Evolutionary conservation across 2,888 invertebrate species (phyloP).

Genomic region (Epinotia brunnichana): DNA sequence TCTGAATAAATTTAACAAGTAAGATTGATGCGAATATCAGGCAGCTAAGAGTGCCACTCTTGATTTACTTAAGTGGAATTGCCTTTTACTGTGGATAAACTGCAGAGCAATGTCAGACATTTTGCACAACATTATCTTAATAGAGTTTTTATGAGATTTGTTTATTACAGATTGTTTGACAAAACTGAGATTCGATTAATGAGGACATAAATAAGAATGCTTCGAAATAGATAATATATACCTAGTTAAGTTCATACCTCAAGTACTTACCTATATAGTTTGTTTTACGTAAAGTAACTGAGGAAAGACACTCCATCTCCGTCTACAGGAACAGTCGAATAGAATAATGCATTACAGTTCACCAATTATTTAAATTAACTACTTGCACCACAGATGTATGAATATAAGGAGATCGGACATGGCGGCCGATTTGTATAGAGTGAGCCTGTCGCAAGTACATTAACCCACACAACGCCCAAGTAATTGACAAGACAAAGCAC

Average conservation of each 20-base stretch:
- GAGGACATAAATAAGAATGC: neutral
- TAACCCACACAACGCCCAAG: too few relatives aligned
- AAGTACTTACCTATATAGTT: too few relatives aligned
- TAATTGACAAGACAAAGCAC: too few relatives aligned
- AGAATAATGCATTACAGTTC: neutral
- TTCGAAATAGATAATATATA: neutral
- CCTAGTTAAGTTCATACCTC: too few relatives aligned
- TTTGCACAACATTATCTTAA: conserved; percentile 7
- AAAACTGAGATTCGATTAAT: neutral
- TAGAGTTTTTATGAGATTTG: neutral
- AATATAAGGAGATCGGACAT: too few relatives aligned
- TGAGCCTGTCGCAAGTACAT: too few relatives aligned
- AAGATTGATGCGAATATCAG: conserved; percentile 33
- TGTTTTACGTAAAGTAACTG: neutral
- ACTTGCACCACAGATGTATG: too few relatives aligned
- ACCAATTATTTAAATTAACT: too few relatives aligned
- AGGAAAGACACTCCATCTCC: neutral
- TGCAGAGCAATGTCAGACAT: neutral
- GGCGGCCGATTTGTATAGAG: too few relatives aligned
- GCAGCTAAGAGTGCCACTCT: conserved; percentile 24
- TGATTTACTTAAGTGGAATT: conserved; percentile 25
- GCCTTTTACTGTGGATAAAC: conserved; percentile 18
- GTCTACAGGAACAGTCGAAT: neutral
- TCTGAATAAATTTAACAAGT: conserved; percentile 31
- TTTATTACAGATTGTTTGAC: neutral